These are phyloP conservation scores for Stenchaetothrips biformis DNA, from an alignment of 2,888 invertebrate species.

Conservation along the genomic window DNA sequence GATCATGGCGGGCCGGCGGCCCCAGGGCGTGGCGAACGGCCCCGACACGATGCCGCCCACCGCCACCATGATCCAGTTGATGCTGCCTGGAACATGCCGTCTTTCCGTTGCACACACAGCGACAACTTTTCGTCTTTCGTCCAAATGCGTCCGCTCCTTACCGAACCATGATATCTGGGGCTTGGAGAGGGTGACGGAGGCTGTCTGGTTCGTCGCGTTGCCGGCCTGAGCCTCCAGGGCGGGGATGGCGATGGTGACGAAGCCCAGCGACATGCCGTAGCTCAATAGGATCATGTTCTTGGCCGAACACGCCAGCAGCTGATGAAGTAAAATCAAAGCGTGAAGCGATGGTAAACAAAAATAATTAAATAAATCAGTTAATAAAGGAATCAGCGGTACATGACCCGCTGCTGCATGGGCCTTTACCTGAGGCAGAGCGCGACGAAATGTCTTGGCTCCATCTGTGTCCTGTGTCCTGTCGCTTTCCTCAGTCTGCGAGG, in stretches of 20 bases:
- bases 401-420: background rate
- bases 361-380: background rate
- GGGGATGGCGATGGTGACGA: slow-evolving; percentile 75
- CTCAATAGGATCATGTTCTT: slow-evolving; percentile 72
- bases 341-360: too few relatives aligned
- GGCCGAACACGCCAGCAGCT: slow-evolving; percentile 71
- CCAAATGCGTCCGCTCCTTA: slow-evolving; percentile 47
- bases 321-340: slow-evolving; percentile 40
- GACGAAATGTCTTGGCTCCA: slow-evolving; percentile 23
- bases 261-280: slow-evolving; percentile 76
- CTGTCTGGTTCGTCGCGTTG: slow-evolving; percentile 29
- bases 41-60: slow-evolving; percentile 73
- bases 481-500: too few relatives aligned
- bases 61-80: slow-evolving; percentile 74
- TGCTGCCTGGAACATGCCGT: slow-evolving; percentile 57
- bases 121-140: background rate
- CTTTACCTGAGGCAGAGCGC: slow-evolving; percentile 31
- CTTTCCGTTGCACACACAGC: background rate
- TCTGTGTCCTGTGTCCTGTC: background rate
- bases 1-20: slow-evolving; percentile 71
- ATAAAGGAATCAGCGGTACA: background rate
- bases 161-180: slow-evolving; percentile 72
- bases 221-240: slow-evolving; percentile 52
- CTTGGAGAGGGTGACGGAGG: slow-evolving; percentile 50
- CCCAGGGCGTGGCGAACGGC: slow-evolving; percentile 62